Evolutionary conservation across 92 coral and sea anemone genomes (phyloP).

Genomic region (Phenganax subtilis): DNA sequence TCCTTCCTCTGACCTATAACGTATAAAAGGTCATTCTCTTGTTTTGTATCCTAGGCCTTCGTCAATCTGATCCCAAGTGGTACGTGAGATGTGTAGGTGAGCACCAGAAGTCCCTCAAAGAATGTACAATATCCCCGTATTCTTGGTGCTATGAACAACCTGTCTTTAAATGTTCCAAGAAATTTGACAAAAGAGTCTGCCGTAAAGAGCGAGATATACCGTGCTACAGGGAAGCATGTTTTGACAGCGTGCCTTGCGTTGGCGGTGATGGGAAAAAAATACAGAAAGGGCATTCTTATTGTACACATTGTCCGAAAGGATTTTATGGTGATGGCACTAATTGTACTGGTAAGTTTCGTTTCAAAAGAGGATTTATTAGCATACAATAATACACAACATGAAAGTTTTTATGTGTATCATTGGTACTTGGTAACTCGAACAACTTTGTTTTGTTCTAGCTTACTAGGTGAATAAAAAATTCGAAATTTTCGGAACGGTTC

Average conservation of each 20-base stretch:
- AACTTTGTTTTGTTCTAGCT: too few relatives aligned
- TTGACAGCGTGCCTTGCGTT: not conserved
- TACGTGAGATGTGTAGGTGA: constrained; percentile 2
- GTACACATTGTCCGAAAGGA: constrained; percentile 68
- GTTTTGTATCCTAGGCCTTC: not conserved
- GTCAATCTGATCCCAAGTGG: not conserved
- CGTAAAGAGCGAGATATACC: not conserved
- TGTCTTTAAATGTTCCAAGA: not conserved
- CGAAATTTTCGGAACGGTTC: too few relatives aligned
- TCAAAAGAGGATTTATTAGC: not conserved
- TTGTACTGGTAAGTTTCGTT: constrained; percentile 59
- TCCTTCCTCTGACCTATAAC: too few relatives aligned
- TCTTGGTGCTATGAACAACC: not conserved
- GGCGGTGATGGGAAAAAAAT: constrained; percentile 15
- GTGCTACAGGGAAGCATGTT: not conserved
- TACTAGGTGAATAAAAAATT: too few relatives aligned
- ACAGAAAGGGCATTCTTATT: constrained; percentile 47
- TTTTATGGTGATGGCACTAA: constrained; percentile 67
- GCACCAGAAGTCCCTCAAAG: not conserved
- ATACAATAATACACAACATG: not conserved
- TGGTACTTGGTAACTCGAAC: not conserved
- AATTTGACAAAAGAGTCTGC: constrained; percentile 27
- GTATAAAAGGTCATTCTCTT: too few relatives aligned
- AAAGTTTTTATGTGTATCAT: not conserved
- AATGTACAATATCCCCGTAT: not conserved